Base-by-base conservation (phyloP, 1,140 invertebrate genomes). In the Psilanteris sp. region DNA sequence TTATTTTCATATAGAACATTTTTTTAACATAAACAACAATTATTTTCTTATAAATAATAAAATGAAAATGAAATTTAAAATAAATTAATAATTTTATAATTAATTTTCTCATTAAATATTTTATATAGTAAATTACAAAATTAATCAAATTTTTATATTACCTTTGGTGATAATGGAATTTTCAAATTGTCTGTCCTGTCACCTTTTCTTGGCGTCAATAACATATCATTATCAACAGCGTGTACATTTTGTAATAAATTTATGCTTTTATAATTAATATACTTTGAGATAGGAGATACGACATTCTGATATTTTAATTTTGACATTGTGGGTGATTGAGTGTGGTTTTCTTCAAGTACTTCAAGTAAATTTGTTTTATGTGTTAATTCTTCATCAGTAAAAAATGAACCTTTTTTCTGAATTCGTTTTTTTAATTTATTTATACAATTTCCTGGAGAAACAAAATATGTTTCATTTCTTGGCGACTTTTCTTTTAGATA, bases 261-360 rank as follows among this genome's bases (percentile, higher is more conserved):
- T 0, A 34, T 50, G 41, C 20, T 55, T 2, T 66, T 55, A 10
- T 75, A 75, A 48, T 62, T 44, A 27, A 75, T 68, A 20, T 75
- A 75, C 10, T 48, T 68, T 14, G 62, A 44, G 11, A 75, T 8
- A 0, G 72, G 72, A 0, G 72, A 75, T 6, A 55, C n/a, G 1
- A 75, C 48, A 55, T 74, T 61, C 5, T 59, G 44, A 20, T 54
- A 74, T 8, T 66, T 66, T 7, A 54, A 14, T 15, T 41, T 66
- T n/a, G n/a, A n/a, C n/a, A n/a, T n/a, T n/a, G n/a, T n/a, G n/a
- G n/a, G n/a, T n/a, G n/a, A 3, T 39, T 67, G 1, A 26, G 4
- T 8, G 24, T 8, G 24, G 2, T 26, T 26, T 1, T 26, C 24
- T 26, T 26, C 3, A 10, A 4, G 1, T 39, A n/a, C 0, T 11